A percentile compares a stretch with the other conserved stretches of the same genome.
phyloP scores from a whole-genome alignment of 2,113 vertebrate genomes.

The Phrynocephalus versicolor region DNA sequence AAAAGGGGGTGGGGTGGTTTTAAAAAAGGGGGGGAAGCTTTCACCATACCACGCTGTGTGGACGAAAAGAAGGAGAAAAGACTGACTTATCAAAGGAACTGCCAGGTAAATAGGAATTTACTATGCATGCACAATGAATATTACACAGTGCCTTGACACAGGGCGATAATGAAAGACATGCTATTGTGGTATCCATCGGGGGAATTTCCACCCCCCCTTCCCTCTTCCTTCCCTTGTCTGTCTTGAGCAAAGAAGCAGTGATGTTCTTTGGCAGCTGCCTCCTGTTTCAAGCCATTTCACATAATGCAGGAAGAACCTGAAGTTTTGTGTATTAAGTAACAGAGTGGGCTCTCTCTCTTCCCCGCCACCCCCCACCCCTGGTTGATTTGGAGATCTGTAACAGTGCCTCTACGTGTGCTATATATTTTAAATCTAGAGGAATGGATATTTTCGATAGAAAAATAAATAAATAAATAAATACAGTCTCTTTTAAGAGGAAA shows the following conservation, averaged over 20 bases:
- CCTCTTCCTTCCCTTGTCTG: conserved; percentile 77
- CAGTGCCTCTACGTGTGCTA: conserved; percentile 57
- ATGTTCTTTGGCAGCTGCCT: conserved; percentile 83
- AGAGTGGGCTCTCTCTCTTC: conserved; percentile 67
- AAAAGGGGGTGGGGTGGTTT: conserved; percentile 35
- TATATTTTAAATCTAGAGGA: conserved; percentile 70
- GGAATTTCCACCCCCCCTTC: conserved; percentile 75
- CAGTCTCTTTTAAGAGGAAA: conserved; percentile 32
- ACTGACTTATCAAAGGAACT: conserved; percentile 85
- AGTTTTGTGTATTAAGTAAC: conserved; percentile 84
- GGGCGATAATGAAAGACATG: conserved; percentile 87
- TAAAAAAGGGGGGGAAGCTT: conserved; percentile 29
- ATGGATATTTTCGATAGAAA: conserved; percentile 67
- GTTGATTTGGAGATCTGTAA: conserved; percentile 61
- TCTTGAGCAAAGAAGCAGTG: conserved; percentile 80
- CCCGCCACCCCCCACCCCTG: no score
- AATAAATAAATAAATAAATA: background rate
- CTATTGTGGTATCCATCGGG: conserved; percentile 83
- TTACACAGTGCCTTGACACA: conserved; percentile 85
- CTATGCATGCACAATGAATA: conserved; percentile 88
- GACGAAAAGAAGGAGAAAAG: conserved; percentile 75
- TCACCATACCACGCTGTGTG: conserved; percentile 70
- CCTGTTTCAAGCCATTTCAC: conserved; percentile 87
- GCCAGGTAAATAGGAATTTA: conserved; percentile 94
- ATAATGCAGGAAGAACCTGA: conserved; percentile 84